Conservation (phyloP, 2,113 vertebrate species). For the Sula dactylatra region DNA sequence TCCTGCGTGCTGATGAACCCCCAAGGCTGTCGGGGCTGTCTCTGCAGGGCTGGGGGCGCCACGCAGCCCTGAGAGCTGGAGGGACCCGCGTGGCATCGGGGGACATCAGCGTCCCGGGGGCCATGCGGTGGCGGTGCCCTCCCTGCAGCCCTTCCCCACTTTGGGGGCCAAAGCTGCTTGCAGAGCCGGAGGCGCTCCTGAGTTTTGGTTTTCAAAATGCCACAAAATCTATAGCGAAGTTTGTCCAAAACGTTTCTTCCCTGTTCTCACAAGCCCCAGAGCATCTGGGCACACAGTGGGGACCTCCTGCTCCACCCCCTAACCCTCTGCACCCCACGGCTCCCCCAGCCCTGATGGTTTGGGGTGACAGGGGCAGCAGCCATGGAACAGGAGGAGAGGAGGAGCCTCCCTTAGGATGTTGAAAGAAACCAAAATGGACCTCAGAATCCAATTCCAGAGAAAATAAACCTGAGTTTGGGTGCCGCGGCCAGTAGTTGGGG, state of each 20-base stretch:
- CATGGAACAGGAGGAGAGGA: too few species aligned
- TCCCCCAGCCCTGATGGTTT: too few species aligned
- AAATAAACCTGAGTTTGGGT: not conserved
- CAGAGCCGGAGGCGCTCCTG: rapidly evolving
- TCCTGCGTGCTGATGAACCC: rapidly evolving
- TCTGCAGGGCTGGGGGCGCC: not conserved
- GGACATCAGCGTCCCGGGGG: rapidly evolving
- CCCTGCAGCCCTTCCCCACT: not conserved
- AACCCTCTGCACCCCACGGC: too few species aligned
- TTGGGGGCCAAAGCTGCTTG: rapidly evolving
- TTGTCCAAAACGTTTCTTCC: too few species aligned
- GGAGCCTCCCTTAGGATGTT: not conserved
- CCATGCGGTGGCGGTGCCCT: rapidly evolving
- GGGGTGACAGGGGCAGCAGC: not conserved
- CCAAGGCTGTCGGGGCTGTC: not conserved
- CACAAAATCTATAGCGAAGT: rapidly evolving
- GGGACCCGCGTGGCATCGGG: not conserved
- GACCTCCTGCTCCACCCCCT: not conserved
- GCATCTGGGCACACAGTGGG: rapidly evolving
- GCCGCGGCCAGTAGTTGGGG: not conserved
- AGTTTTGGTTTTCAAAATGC: not conserved
- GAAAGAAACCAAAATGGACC: not conserved
- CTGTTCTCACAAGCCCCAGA: rapidly evolving
- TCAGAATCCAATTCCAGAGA: not conserved
- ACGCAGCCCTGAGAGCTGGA: rapidly evolving